A percentile compares a stretch with the other conserved stretches of the same genome.
These are phyloP conservation scores for Polymixis flavicincta DNA, from an alignment of 2,888 invertebrate species.

Conservation along the genomic window DNA sequence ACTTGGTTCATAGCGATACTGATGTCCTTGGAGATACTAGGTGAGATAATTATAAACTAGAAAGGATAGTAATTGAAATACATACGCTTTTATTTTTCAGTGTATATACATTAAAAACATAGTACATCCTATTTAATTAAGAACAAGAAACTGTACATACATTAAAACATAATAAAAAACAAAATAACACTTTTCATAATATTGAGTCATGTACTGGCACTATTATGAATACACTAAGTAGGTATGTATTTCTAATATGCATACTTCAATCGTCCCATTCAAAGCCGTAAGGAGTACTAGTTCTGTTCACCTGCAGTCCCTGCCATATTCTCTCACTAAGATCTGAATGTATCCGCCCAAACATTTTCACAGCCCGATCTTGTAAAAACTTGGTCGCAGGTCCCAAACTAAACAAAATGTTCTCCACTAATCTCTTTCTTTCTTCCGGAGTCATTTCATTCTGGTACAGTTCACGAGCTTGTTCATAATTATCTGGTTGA, in stretches of 20 bases:
- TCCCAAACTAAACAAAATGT: slow-evolving; percentile 94
- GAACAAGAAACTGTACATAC: background rate
- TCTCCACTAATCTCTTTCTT: slow-evolving; percentile 93
- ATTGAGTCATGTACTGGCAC: background rate
- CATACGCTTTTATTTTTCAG: background rate
- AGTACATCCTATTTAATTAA: background rate
- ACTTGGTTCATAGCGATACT: background rate
- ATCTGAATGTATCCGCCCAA: slow-evolving; percentile 94
- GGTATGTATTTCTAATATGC: background rate
- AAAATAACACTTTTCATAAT: background rate
- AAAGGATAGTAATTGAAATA: background rate
- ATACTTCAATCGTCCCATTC: slow-evolving; percentile 33
- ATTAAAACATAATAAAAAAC: slow-evolving; percentile 20
- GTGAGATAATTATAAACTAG: background rate
- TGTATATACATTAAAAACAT: background rate
- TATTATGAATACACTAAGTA: background rate
- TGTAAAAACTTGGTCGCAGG: slow-evolving; percentile 92
- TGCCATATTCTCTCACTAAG: slow-evolving; percentile 91
- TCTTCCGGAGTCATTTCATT: slow-evolving; percentile 94
- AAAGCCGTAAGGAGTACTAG: slow-evolving; percentile 45
- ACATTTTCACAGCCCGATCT: slow-evolving; percentile 93
- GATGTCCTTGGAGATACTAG: background rate
- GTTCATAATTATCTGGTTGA: slow-evolving; percentile 96
- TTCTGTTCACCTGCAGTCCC: slow-evolving; percentile 73
- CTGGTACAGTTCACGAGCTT: slow-evolving; percentile 94